Evolutionary conservation across 2,888 invertebrate genomes (phyloP), one percentile per base, ranked within the genome.

Genomic region (Cheilosia urbana): DNA sequence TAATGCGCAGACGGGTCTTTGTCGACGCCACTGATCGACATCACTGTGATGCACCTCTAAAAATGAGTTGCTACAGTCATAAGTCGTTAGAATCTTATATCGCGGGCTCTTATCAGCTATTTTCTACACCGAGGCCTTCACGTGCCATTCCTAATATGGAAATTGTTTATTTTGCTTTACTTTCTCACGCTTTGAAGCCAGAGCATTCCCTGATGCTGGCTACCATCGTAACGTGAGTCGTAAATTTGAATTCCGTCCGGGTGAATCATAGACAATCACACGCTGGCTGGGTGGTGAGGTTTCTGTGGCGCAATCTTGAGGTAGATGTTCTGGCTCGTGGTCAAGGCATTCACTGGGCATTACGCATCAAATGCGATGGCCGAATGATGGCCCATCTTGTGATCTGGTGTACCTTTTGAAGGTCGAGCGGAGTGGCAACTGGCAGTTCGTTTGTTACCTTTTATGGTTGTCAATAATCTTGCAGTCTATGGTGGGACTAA

Each of bases 141-240:
- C 83, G 66, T 71, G 79, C 75, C 84, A 65, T 80, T 79, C 84
- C 84, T 80, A 47, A 75, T 75, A 80, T 71, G 80, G 71, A 53
- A 71, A 27, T 66, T 11, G 34, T 21, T 11, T 51, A 65, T 65
- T 53, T 21, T 55, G 60, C 79, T 68, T 63, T 73, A 63, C 55
- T 65, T 73, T 84, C 84, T 75, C 84, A 84, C 79, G 80, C 75
- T 78, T 40, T 49, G 13, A 53, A 58, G 45, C 19, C 60, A 49
- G 42, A 47, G 55, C 24, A 55, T 21, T 19, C 34, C 2, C 5
- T 2, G 40, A 27, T 17, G 51, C 9, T 24, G 17, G 24, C 53
- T 78, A 42, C 51, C 72, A 17, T 9, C 45, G 17, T 42, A 49
- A 21, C 19, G 34, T 42, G 60, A n/a, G 68, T 81, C 68, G 57